A percentile compares a stretch with the other conserved stretches of the same genome.
These are phyloP conservation scores for Xiphias gladius DNA, from an alignment of 2,113 vertebrate genomes.

Conservation along the genomic window DNA sequence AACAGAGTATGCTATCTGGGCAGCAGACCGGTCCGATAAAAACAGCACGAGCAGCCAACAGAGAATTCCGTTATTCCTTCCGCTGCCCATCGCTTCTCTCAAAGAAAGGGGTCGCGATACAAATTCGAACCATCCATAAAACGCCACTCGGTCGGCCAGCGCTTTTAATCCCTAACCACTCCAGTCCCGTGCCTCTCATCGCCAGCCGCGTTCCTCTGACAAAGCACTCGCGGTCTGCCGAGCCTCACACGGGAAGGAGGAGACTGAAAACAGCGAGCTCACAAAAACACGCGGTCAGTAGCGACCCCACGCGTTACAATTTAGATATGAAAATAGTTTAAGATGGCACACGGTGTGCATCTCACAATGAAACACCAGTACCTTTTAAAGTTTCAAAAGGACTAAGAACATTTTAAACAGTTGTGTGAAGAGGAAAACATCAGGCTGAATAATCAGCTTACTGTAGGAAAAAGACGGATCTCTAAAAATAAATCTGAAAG, in stretches of 20 bases:
- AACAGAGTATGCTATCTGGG: slow-evolving; percentile 75
- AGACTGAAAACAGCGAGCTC: slow-evolving; percentile 35
- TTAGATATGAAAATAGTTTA: background rate
- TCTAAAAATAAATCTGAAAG: too few relatives aligned
- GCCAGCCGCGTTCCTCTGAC: slow-evolving; percentile 22
- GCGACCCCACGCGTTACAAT: slow-evolving; percentile 62
- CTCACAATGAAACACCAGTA: background rate
- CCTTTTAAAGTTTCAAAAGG: rapidly evolving
- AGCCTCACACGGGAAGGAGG: slow-evolving; percentile 31
- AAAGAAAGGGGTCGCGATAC: background rate
- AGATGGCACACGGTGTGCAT: too few relatives aligned
- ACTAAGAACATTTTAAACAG: background rate
- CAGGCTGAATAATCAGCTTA: background rate
- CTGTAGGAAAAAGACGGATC: background rate
- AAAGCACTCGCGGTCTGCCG: slow-evolving; percentile 50
- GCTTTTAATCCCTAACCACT: background rate
- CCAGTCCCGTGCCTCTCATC: background rate
- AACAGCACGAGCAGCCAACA: slow-evolving; percentile 14
- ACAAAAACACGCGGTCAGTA: slow-evolving; percentile 43
- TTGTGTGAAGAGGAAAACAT: background rate
- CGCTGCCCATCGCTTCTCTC: slow-evolving; percentile 48
- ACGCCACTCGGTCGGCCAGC: background rate
- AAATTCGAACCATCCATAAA: slow-evolving; percentile 23
- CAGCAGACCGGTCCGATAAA: slow-evolving; percentile 44
- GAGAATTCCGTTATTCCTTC: slow-evolving; percentile 8